Evolutionary conservation across 2,113 vertebrate genomes (phyloP).

Genomic region (Andinoacara biseriatus): DNA sequence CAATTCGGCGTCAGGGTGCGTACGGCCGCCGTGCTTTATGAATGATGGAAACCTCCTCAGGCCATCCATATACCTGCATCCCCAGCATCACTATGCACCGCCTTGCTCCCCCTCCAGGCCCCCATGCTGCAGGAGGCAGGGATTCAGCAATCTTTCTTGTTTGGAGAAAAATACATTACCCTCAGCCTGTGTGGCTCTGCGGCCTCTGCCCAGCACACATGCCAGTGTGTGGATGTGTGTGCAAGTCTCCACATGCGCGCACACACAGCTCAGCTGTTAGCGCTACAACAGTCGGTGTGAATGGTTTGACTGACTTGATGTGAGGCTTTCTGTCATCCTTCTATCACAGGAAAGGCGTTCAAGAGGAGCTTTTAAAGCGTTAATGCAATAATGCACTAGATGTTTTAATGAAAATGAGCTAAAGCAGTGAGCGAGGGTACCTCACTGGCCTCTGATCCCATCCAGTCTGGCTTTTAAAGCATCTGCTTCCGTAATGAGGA

Average conservation of each 20-base stretch:
- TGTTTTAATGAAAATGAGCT: constrained; percentile 78
- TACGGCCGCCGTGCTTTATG: constrained; percentile 81
- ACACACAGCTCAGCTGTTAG: background rate
- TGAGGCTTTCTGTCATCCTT: constrained; percentile 25
- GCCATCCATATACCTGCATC: constrained; percentile 85
- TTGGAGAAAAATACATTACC: constrained; percentile 80
- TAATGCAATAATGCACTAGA: constrained; percentile 72
- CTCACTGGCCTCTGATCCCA: constrained; percentile 75
- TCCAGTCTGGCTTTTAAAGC: constrained; percentile 75
- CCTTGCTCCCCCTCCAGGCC: background rate
- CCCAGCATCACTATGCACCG: constrained; percentile 62
- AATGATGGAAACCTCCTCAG: constrained; percentile 86
- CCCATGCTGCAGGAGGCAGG: constrained; percentile 76
- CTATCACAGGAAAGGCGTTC: constrained; percentile 43
- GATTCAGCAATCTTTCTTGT: constrained; percentile 83
- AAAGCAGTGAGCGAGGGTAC: constrained; percentile 53
- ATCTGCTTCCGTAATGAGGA: constrained; percentile 79
- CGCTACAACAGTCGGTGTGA: constrained; percentile 21
- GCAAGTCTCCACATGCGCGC: background rate
- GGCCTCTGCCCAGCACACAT: constrained; percentile 57
- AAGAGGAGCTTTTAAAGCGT: constrained; percentile 74
- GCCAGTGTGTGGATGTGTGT: background rate
- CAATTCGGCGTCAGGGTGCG: constrained; percentile 79
- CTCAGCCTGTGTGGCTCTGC: constrained; percentile 43
- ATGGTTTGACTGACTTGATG: constrained; percentile 46